Percentiles rank a stretch among this genome's conserved stretches.
Evolutionary conservation across 2,888 invertebrate species (phyloP).

Genomic region (Parelbella ahira): DNA sequence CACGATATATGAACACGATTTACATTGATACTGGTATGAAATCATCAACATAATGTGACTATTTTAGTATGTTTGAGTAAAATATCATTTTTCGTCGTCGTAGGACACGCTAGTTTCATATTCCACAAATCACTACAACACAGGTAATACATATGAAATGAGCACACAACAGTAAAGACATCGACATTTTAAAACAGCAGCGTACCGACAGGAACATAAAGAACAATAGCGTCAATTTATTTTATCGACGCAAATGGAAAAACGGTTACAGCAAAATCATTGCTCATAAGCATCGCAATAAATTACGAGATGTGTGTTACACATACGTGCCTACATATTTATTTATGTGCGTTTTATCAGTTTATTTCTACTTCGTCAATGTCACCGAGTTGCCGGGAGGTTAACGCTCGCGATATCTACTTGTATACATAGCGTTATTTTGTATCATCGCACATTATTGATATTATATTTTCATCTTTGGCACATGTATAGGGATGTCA

Average conservation of each 20-base stretch:
- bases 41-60: too few species aligned
- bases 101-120: too few species aligned
- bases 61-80: too few species aligned
- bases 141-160: too few species aligned
- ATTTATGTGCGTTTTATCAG: slow-evolving; percentile 61
- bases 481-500: slow-evolving; percentile 28
- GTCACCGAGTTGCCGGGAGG: slow-evolving; percentile 75
- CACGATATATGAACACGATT: too few species aligned
- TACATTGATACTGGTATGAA: too few species aligned
- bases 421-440: slow-evolving; percentile 34
- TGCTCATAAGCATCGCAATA: slow-evolving; percentile 5
- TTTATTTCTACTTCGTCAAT: slow-evolving; percentile 74
- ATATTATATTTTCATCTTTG: slow-evolving; percentile 40
- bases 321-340: slow-evolving; percentile 57
- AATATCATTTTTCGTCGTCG: too few species aligned
- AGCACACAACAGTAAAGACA: too few species aligned
- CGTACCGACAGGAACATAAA: background rate
- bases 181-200: too few species aligned
- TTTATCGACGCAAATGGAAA: slow-evolving; percentile 1
- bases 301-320: slow-evolving; percentile 27
- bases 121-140: too few species aligned
- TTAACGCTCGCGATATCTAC: slow-evolving; percentile 74
- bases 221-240: slow-evolving; percentile 7
- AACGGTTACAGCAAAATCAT: slow-evolving; percentile 1
- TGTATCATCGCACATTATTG: slow-evolving; percentile 21